Evolutionary conservation across 2,888 invertebrate species (phyloP), one percentile per base, ranked within the genome.

Genomic region (Onchidella celtica): DNA sequence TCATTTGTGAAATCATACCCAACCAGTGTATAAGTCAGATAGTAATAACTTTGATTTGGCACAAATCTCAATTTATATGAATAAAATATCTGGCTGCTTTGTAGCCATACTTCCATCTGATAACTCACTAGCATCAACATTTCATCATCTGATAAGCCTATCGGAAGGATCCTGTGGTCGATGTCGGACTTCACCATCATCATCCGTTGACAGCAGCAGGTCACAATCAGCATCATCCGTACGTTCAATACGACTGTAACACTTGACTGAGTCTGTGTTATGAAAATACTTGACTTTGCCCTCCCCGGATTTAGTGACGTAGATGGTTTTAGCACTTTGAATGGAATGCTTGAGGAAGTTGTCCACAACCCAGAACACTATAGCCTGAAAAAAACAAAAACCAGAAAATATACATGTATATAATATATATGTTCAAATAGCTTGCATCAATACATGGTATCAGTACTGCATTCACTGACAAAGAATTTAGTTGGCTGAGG

Each of bases 311-410:
- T 76, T 69, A 59, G 79, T 88, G 47, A 90, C 87, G 80, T 90
- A 90, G 29, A 91, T 87, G 21, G 89, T 88, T 81, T 90, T 90
- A 34, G 89, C 85, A 32, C 86, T 87, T 65, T 85, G 88, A 4
- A 89, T 87, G 76, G 88, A 90, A 55, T 90, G 95, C 96, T 96
- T 97, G 74, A 97, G 94, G 94, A 96, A 96, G 93, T 97, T 97
- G 93, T 97, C 97, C 0, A 96, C 96, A 86, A 97, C 96, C 97
- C 97, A 97, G 94, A 97, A 97, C 95, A 97, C 96, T 90, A 97
- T 94, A 87, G 96, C 96, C 96, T 96, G 94, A 74, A 95, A 95
- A 83, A 84, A 83, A 83, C 82, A 79, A 83, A 74, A 81, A 83
- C 90, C 38, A 84, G 55, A 81, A 55, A 84, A 69, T 47, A 40